These are phyloP conservation scores for Drosophila anceps DNA, from an alignment of 2,888 invertebrate genomes.

Conservation along the genomic window DNA sequence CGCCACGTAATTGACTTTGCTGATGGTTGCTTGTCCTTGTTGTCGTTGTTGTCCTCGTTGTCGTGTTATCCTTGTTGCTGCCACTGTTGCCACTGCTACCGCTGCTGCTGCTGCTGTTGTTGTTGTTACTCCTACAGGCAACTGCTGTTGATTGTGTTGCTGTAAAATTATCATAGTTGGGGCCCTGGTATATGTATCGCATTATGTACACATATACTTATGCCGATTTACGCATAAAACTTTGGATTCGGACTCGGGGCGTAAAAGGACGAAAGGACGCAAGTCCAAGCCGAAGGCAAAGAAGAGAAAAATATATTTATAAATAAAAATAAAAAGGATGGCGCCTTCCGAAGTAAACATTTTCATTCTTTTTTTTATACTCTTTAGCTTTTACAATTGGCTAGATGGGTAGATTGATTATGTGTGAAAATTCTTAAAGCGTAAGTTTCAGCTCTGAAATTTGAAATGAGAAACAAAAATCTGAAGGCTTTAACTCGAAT, in stretches of 20 bases:
- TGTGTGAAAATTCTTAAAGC: background rate
- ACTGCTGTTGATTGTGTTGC: constrained; percentile 60
- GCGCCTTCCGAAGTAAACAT: constrained; percentile 71
- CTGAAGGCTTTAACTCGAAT: too few species aligned
- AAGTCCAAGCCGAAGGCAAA: constrained; percentile 59
- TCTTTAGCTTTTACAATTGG: background rate
- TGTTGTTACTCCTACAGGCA: background rate
- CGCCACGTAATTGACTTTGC: constrained; percentile 78
- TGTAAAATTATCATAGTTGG: constrained; percentile 75
- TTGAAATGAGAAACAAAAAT: too few species aligned
- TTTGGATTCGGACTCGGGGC: constrained; percentile 39
- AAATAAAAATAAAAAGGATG: constrained; percentile 69
- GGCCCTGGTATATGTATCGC: constrained; percentile 51
- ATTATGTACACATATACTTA: constrained; percentile 80
- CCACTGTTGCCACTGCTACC: background rate
- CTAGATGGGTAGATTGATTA: background rate
- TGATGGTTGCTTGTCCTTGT: constrained; percentile 47
- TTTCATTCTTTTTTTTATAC: constrained; percentile 33
- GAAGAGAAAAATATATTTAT: constrained; percentile 15
- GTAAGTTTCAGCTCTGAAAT: too few species aligned
- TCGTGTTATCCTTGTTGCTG: constrained; percentile 18
- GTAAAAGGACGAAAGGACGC: constrained; percentile 26
- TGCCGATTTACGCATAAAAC: constrained; percentile 78
- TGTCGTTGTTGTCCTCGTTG: constrained; percentile 28
- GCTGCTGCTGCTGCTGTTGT: background rate